A percentile compares a stretch with the other conserved stretches of the same genome.
Evolutionary conservation across 2,888 invertebrate species (phyloP).

Genomic region (Ethmia dodecea): DNA sequence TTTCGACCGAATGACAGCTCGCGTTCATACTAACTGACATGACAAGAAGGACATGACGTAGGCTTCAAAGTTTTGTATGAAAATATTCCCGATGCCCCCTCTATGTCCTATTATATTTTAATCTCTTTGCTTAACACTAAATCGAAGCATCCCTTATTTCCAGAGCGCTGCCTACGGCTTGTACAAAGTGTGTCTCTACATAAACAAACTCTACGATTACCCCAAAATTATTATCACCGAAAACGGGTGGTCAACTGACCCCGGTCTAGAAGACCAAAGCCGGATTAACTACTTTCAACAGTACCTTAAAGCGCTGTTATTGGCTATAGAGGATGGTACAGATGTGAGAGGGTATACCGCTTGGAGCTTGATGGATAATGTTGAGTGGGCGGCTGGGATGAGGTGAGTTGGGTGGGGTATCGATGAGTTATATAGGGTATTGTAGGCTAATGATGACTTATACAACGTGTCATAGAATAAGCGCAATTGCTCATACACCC

Average conservation of each 20-base stretch:
- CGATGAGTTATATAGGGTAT: no score
- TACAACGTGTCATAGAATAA: no score
- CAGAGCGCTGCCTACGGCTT: conserved; percentile 60
- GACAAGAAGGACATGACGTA: no score
- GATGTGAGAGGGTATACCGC: conserved; percentile 73
- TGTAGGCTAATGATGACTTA: no score
- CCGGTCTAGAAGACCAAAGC: conserved; percentile 54
- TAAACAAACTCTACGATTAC: conserved; percentile 49
- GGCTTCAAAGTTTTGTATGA: no score
- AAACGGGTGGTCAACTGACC: conserved; percentile 74
- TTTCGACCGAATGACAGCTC: no score
- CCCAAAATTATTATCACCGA: conserved; percentile 71
- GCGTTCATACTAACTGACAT: no score
- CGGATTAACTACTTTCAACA: conserved; percentile 52
- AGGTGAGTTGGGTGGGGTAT: no score
- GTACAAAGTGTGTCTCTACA: conserved; percentile 45
- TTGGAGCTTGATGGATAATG: conserved; percentile 83
- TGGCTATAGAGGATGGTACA: conserved; percentile 70
- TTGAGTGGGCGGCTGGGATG: conserved; percentile 80
- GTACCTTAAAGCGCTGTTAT: conserved; percentile 50
- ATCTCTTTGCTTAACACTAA: no score
- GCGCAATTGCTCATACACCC: no score
- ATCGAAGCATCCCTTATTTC: no score
- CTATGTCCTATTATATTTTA: not conserved
- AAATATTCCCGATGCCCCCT: not conserved